These are phyloP conservation scores for Caenorhabditis becei DNA, from an alignment of 2,888 invertebrate genomes.

Conservation along the genomic window DNA sequence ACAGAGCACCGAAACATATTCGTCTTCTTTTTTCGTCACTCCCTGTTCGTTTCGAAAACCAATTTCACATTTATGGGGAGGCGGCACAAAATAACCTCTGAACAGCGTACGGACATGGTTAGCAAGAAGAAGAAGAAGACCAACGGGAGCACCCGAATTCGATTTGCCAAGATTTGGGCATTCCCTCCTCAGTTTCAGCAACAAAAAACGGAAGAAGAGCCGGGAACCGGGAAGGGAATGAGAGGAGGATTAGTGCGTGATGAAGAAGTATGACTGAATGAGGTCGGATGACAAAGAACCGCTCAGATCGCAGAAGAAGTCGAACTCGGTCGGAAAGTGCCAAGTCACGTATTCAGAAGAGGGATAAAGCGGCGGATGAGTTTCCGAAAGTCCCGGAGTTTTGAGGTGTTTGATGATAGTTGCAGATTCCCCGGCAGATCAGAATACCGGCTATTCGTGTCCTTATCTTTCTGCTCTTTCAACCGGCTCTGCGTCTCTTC, in stretches of 20 bases:
- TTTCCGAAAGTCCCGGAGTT: background rate
- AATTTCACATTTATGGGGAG: background rate
- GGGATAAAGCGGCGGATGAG: too few species aligned
- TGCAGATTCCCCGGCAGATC: background rate
- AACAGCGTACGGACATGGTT: background rate
- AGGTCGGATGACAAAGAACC: constrained; percentile 11
- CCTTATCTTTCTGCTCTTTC: background rate
- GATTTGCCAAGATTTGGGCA: background rate
- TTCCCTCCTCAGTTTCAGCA: background rate
- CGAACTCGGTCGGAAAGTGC: constrained; percentile 2
- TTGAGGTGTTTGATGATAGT: background rate
- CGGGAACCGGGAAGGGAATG: background rate
- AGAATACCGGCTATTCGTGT: background rate
- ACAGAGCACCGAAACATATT: constrained; percentile 6
- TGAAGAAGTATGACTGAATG: constrained; percentile 4
- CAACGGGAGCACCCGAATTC: background rate
- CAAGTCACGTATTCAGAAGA: background rate
- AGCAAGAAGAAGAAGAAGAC: background rate
- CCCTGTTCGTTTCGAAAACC: background rate
- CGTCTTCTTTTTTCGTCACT: constrained; percentile 3
- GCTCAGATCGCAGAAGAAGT: background rate
- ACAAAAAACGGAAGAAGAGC: background rate
- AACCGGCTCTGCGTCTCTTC: background rate
- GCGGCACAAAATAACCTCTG: background rate
- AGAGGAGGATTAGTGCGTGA: constrained; percentile 5